Evolutionary conservation across 2,888 invertebrate genomes (phyloP).

Genomic region (Dasysyrphus albostriatus): DNA sequence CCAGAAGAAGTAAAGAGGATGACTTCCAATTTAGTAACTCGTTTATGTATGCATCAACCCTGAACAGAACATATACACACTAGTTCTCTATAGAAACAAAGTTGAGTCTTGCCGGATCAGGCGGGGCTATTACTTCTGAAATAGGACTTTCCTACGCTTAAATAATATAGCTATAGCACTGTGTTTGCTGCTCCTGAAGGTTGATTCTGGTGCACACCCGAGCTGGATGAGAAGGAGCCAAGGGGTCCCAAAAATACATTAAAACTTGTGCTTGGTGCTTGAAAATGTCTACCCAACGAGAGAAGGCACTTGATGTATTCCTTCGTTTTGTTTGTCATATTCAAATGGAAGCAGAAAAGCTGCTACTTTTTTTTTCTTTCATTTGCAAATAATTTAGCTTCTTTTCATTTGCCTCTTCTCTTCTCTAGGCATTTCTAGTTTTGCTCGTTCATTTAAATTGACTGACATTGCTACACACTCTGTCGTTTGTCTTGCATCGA

Average conservation of each 20-base stretch:
- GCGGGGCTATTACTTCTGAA: constrained; percentile 38
- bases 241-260: constrained; percentile 35
- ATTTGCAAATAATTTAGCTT: constrained; percentile 27
- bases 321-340: constrained; percentile 58
- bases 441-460: constrained; percentile 33
- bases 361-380: constrained; percentile 24
- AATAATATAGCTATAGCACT: constrained; percentile 54
- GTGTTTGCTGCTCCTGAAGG: not conserved
- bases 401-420: constrained; percentile 4
- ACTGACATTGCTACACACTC: constrained; percentile 36
- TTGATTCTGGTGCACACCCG: constrained; percentile 3
- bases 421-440: constrained; percentile 1
- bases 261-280: constrained; percentile 57
- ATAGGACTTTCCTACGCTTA: constrained; percentile 51
- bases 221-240: not conserved
- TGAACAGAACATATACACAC: not conserved
- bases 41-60: constrained; percentile 17
- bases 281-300: constrained; percentile 40
- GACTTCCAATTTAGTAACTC: constrained; percentile 55
- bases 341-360: constrained; percentile 46
- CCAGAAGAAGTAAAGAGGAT: constrained; percentile 25
- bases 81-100: constrained; percentile 17
- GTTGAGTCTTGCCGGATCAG: constrained; percentile 43
- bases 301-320: constrained; percentile 65
- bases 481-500: not conserved